phyloP scores from a whole-genome alignment of 2,113 vertebrate species.

The Heterotis niloticus region DNA sequence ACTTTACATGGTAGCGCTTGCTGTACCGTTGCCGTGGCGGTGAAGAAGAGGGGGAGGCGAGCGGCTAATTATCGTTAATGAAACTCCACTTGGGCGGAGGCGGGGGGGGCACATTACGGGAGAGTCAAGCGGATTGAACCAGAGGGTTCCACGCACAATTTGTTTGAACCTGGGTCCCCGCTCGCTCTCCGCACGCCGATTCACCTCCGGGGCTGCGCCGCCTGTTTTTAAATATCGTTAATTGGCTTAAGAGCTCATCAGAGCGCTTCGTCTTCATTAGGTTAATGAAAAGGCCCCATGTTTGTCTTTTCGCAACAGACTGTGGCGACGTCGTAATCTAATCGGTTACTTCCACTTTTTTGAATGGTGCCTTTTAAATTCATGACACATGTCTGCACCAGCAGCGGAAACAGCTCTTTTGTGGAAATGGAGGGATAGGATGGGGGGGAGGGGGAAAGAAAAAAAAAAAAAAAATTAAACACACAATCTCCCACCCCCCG shows the following conservation, averaged over 20 bases:
- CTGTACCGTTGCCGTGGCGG: not conserved
- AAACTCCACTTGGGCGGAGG: slow-evolving; percentile 57
- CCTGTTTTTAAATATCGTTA: slow-evolving; percentile 74
- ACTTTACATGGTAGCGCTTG: not conserved
- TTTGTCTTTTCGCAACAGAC: slow-evolving; percentile 71
- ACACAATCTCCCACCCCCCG: slow-evolving; percentile 61
- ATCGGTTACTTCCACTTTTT: slow-evolving; percentile 68
- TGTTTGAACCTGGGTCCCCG: slow-evolving; percentile 66
- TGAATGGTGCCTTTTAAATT: slow-evolving; percentile 57
- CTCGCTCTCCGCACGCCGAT: slow-evolving; percentile 61
- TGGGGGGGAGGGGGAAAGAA: no score
- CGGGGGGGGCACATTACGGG: not conserved
- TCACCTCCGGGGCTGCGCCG: slow-evolving; percentile 65
- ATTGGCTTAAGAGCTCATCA: slow-evolving; percentile 76
- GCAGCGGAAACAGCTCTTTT: not conserved
- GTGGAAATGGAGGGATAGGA: slow-evolving; percentile 49
- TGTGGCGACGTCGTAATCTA: slow-evolving; percentile 70
- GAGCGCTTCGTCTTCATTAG: slow-evolving; percentile 72
- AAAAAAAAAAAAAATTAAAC: slow-evolving; percentile 35
- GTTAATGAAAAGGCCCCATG: slow-evolving; percentile 74
- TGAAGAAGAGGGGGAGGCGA: slow-evolving; percentile 34
- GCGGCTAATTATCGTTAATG: slow-evolving; percentile 69
- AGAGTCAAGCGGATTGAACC: slow-evolving; percentile 65
- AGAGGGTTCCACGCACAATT: slow-evolving; percentile 64
- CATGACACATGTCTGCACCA: slow-evolving; percentile 55